Conservation (phyloP, 2,888 invertebrate species). For the Pyrochroa serraticornis region DNA sequence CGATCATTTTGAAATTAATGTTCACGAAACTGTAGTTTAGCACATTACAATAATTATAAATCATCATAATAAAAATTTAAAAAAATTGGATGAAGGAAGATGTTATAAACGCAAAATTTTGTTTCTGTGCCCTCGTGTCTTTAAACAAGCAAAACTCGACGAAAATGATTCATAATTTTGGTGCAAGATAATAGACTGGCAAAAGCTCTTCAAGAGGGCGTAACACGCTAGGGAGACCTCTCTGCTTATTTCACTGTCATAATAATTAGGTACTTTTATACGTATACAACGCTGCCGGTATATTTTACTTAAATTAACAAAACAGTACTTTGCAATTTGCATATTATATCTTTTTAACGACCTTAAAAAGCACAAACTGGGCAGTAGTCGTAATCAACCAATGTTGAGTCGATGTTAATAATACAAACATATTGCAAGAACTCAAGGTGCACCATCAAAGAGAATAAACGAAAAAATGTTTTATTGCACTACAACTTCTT, state of each 20-base stretch:
- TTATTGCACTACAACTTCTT: too few species aligned
- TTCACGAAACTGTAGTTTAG: too few species aligned
- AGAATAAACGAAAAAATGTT: too few species aligned
- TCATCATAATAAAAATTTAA: background rate
- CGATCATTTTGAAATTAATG: too few species aligned
- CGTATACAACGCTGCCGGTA: conserved; percentile 26
- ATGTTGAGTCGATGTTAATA: too few species aligned
- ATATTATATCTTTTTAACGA: conserved; percentile 23
- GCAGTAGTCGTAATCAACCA: background rate
- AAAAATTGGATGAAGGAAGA: background rate
- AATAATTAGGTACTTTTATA: conserved; percentile 33
- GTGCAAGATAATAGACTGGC: conserved; percentile 26
- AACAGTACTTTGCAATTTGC: conserved; percentile 29
- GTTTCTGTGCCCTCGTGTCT: background rate
- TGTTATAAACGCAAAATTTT: background rate
- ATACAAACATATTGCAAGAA: too few species aligned
- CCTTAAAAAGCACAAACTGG: conserved; percentile 5
- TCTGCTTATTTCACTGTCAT: conserved; percentile 27
- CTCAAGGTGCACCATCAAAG: too few species aligned
- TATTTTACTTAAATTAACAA: conserved; percentile 31
- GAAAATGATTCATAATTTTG: conserved; percentile 27
- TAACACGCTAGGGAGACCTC: conserved; percentile 21
- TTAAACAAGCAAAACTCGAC: too few species aligned
- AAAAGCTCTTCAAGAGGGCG: conserved; percentile 31
- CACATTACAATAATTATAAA: too few species aligned